phyloP scores from a whole-genome alignment of 2,888 invertebrate genomes.

The Leucozona laternaria region DNA sequence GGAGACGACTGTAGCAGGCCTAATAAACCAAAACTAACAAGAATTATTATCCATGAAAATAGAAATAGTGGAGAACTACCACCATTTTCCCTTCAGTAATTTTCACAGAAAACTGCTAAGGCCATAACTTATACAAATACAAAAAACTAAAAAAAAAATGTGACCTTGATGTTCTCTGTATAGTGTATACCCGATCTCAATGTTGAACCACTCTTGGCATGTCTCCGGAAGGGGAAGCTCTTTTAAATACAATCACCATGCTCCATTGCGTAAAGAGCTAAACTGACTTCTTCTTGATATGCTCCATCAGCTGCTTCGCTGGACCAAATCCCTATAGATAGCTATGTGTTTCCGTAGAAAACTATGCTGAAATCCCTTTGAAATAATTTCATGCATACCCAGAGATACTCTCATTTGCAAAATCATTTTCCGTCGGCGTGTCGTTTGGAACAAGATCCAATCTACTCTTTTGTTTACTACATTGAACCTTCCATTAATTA shows the following conservation, averaged over 20 bases:
- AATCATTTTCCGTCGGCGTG: not conserved
- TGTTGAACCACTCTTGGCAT: slow-evolving; percentile 7
- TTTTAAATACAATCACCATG: slow-evolving; percentile 25
- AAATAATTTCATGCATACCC: slow-evolving; percentile 25
- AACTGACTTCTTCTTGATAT: slow-evolving; percentile 5
- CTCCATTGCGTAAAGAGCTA: slow-evolving; percentile 14
- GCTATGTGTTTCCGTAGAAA: not conserved
- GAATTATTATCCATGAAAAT: not conserved
- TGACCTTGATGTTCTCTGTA: not conserved
- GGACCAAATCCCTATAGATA: not conserved
- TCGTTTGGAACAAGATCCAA: slow-evolving; percentile 37
- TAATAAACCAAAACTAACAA: slow-evolving; percentile 27
- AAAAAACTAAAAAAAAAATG: not conserved
- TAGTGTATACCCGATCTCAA: no score
- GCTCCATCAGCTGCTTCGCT: slow-evolving; percentile 25
- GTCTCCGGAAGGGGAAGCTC: not conserved
- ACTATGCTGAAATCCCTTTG: not conserved
- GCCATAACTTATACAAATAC: not conserved
- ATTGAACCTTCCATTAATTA: slow-evolving; percentile 69
- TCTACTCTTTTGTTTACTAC: slow-evolving; percentile 45
- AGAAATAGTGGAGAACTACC: not conserved
- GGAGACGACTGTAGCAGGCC: not conserved
- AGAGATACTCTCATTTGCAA: not conserved
- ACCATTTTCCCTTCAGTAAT: not conserved
- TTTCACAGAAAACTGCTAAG: not conserved